These are phyloP conservation scores for Camelus bactrianus DNA, from an alignment of 2,113 vertebrate species.

Conservation along the genomic window DNA sequence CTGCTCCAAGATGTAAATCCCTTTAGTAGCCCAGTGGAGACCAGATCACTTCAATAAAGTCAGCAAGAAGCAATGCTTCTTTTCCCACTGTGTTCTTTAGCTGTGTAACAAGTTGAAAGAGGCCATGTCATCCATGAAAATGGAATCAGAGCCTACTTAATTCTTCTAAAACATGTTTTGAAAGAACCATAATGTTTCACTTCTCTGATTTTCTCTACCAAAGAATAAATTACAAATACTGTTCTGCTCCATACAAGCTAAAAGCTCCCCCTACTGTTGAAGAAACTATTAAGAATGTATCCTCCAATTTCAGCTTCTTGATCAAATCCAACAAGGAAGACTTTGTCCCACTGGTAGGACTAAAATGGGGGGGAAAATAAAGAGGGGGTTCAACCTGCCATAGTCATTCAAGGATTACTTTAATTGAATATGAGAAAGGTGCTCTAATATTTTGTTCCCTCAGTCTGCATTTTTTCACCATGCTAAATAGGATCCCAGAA, in stretches of 20 bases:
- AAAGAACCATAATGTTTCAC: neutral
- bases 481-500: neutral
- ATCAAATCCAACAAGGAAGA: neutral
- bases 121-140: neutral
- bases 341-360: neutral
- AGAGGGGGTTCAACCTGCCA: neutral
- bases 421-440: neutral
- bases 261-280: conserved; percentile 83
- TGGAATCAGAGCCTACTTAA: conserved; percentile 30
- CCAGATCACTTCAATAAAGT: neutral
- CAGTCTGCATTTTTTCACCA: neutral
- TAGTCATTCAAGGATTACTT: too few relatives aligned
- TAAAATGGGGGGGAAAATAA: neutral
- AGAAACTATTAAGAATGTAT: conserved; percentile 11
- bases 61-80: neutral
- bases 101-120: neutral
- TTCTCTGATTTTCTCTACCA: conserved; percentile 37
- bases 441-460: neutral
- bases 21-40: neutral
- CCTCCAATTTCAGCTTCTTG: neutral
- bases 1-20: neutral
- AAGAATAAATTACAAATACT: conserved; percentile 49
- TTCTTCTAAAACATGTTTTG: conserved; percentile 70
- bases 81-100: neutral
- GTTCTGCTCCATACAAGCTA: conserved; percentile 13